These are phyloP conservation scores for Agrypnia vestita DNA, from an alignment of 1,140 invertebrate genomes.

Conservation along the genomic window DNA sequence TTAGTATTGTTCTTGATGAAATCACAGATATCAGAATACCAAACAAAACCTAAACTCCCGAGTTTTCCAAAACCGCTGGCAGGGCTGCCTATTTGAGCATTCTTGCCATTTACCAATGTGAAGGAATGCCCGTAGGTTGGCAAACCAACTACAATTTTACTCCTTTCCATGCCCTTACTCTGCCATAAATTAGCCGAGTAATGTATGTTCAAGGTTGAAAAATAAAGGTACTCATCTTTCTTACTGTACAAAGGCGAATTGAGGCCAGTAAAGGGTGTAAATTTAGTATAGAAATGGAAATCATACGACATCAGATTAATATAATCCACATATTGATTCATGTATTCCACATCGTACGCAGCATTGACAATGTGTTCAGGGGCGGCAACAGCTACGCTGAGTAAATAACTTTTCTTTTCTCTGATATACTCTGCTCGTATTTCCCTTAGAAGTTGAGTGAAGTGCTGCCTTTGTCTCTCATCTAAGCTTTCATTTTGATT, in stretches of 20 bases:
- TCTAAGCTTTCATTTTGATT: conserved; percentile 56
- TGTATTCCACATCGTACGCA: conserved; percentile 83
- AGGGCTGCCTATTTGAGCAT: conserved; percentile 81
- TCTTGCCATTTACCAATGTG: conserved; percentile 78
- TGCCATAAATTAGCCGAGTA: conserved; percentile 89
- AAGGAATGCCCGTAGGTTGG: conserved; percentile 93
- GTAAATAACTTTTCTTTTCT: conserved; percentile 74
- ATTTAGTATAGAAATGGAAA: conserved; percentile 85
- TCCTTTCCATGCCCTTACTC: conserved; percentile 82
- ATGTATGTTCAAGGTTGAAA: conserved; percentile 86
- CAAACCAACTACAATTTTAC: conserved; percentile 91
- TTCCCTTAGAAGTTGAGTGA: conserved; percentile 81
- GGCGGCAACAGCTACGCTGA: conserved; percentile 86
- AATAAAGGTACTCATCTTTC: conserved; percentile 76
- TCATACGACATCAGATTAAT: conserved; percentile 94
- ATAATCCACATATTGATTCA: conserved; percentile 88
- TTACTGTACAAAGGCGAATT: conserved; percentile 85
- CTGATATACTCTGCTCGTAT: conserved; percentile 78
- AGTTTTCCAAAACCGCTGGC: conserved; percentile 78
- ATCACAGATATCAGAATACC: conserved; percentile 80
- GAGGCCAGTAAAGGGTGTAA: conserved; percentile 85
- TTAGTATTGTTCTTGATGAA: conserved; percentile 74
- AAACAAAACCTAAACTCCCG: conserved; percentile 82
- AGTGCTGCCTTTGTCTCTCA: conserved; percentile 78
- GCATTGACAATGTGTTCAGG: conserved; percentile 81